These are phyloP conservation scores for Halocynthia roretzi DNA, from an alignment of 23 tunicate species.

Conservation along the genomic window DNA sequence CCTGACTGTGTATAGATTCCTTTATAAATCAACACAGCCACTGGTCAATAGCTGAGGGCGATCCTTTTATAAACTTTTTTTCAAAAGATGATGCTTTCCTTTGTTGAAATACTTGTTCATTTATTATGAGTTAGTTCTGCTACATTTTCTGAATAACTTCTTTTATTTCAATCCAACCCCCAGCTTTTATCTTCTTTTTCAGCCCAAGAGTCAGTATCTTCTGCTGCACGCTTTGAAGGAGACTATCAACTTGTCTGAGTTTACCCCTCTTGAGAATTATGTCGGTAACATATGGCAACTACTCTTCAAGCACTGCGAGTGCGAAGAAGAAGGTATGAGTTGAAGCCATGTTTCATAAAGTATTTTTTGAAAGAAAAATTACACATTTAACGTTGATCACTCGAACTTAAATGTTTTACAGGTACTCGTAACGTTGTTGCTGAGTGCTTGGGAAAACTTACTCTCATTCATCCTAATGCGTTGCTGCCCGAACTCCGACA, in stretches of 20 bases:
- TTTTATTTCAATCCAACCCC: background rate
- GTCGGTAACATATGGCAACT: slow-evolving; percentile 80
- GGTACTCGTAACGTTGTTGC: slow-evolving; percentile 95
- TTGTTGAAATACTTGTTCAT: background rate
- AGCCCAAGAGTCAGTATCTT: slow-evolving; percentile 61
- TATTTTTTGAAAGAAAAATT: background rate
- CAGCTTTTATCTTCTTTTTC: background rate
- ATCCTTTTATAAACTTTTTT: background rate
- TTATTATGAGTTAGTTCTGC: background rate
- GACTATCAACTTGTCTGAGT: slow-evolving; percentile 53
- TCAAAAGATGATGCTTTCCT: background rate
- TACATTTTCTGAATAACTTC: background rate
- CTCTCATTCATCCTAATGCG: slow-evolving; percentile 69
- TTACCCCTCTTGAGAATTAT: slow-evolving; percentile 50
- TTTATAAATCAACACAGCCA: too few relatives aligned
- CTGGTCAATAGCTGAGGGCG: too few relatives aligned
- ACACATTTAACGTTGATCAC: background rate
- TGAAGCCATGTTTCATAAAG: background rate
- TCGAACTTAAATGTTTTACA: slow-evolving; percentile 6
- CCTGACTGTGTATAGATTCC: too few relatives aligned
- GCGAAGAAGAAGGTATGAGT: slow-evolving; percentile 77
- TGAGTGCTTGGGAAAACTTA: slow-evolving; percentile 92
- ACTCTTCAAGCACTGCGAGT: slow-evolving; percentile 61
- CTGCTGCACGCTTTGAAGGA: slow-evolving; percentile 85
- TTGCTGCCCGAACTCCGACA: slow-evolving; percentile 57